Evolutionary conservation across 1,140 invertebrate species (phyloP).

Genomic region (Panulirus ornatus): DNA sequence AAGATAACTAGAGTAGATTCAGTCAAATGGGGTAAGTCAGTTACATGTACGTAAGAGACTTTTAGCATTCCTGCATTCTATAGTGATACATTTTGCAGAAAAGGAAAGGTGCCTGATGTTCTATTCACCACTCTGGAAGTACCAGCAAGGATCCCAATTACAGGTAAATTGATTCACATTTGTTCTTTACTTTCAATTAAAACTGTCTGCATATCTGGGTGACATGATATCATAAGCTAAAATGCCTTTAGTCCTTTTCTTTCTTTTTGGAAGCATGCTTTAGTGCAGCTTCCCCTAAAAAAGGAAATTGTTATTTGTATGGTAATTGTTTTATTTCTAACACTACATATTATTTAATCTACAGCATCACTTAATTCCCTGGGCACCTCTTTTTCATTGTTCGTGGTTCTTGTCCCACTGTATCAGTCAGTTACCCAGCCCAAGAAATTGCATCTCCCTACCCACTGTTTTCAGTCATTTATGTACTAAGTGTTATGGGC

Average conservation of each 20-base stretch:
- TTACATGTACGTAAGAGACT: background rate
- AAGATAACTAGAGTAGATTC: no score
- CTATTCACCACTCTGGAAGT: constrained; percentile 93
- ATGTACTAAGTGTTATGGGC: no score
- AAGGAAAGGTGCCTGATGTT: constrained; percentile 92
- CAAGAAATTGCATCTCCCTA: background rate
- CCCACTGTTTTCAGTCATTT: no score
- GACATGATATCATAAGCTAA: no score
- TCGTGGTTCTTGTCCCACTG: no score
- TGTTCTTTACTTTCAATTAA: background rate
- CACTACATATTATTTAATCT: no score
- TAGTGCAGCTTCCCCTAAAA: constrained; percentile 67
- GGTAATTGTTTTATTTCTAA: background rate
- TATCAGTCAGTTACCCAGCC: background rate
- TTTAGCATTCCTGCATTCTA: background rate
- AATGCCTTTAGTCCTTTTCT: no score
- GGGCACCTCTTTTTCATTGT: no score
- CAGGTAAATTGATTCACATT: constrained; percentile 80
- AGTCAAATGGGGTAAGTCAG: no score
- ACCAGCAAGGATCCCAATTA: constrained; percentile 85
- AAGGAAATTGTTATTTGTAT: constrained; percentile 40
- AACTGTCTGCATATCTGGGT: no score
- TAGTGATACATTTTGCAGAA: constrained; percentile 80
- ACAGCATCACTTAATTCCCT: no score
- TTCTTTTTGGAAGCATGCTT: no score